A percentile compares a stretch with the other conserved stretches of the same genome.
Conservation (phyloP, 2,888 invertebrate species). For the Bhutanitis thaidina region DNA sequence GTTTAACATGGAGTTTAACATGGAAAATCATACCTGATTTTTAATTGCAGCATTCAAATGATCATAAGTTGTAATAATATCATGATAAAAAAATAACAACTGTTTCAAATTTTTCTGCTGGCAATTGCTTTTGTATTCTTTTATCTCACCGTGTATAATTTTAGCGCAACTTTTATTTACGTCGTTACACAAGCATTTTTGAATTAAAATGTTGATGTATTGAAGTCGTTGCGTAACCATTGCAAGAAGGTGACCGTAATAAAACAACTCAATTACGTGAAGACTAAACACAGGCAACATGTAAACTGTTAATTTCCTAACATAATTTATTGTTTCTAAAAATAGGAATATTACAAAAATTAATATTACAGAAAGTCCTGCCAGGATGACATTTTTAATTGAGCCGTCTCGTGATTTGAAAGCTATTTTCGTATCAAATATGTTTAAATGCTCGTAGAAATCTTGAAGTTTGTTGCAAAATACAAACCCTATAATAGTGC, state of each 20-base stretch:
- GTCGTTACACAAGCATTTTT: neutral
- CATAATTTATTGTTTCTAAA: neutral
- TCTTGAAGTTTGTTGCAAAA: neutral
- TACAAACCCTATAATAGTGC: neutral
- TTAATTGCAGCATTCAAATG: slow-evolving; percentile 4
- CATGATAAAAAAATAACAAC: neutral
- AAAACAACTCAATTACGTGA: neutral
- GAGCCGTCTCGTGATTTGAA: neutral
- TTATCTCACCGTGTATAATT: too few species aligned
- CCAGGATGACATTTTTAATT: neutral
- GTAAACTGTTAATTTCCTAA: neutral
- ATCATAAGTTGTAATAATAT: neutral
- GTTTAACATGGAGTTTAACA: neutral
- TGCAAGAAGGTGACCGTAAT: slow-evolving; percentile 1
- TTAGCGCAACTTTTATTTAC: neutral
- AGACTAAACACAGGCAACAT: neutral
- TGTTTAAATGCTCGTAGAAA: slow-evolving; percentile 1
- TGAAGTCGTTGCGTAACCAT: neutral
- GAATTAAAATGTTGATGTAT: neutral
- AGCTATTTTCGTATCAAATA: neutral
- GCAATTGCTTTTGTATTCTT: neutral
- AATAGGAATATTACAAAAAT: neutral
- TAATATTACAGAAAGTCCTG: neutral
- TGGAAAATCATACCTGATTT: neutral
- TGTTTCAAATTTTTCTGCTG: neutral